Evolutionary conservation across 1,140 invertebrate species (phyloP).

Genomic region (Sycophila sp.): DNA sequence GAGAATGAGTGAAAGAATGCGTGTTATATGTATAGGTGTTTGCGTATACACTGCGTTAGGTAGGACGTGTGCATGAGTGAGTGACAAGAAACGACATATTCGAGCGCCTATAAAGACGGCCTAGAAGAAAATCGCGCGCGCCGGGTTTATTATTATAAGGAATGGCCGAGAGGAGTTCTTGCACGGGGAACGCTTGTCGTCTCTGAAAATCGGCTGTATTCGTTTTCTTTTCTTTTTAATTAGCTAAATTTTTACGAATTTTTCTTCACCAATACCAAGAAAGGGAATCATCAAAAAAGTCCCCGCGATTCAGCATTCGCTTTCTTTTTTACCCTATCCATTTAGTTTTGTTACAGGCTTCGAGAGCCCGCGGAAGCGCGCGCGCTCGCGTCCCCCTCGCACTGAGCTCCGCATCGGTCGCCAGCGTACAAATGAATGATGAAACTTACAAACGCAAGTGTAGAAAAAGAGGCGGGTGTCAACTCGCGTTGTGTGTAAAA

Average conservation of each 20-base stretch:
- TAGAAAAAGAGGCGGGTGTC: constrained; percentile 1
- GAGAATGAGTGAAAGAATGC: neutral
- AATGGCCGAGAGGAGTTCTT: neutral
- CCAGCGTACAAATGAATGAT: constrained; percentile 27
- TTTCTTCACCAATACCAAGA: too few relatives aligned
- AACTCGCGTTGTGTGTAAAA: constrained; percentile 8
- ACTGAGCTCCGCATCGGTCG: too few relatives aligned
- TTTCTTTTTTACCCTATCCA: neutral
- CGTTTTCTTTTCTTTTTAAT: neutral
- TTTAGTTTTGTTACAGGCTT: neutral
- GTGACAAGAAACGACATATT: neutral
- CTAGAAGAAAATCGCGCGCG: constrained; percentile 24
- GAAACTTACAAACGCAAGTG: neutral
- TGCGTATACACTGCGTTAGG: too few relatives aligned
- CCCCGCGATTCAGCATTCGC: too few relatives aligned
- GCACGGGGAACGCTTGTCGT: neutral
- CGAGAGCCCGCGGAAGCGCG: neutral
- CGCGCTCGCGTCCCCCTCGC: neutral
- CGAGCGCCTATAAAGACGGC: constrained; percentile 19
- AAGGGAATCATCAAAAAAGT: too few relatives aligned
- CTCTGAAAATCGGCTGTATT: neutral
- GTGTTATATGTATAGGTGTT: neutral
- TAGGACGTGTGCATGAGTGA: constrained; percentile 8
- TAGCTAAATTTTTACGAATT: too few relatives aligned
- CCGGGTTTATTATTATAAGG: constrained; percentile 23